Evolutionary conservation across 2,888 invertebrate species (phyloP), one percentile per base, ranked within the genome.

Genomic region (Chesias legatella): DNA sequence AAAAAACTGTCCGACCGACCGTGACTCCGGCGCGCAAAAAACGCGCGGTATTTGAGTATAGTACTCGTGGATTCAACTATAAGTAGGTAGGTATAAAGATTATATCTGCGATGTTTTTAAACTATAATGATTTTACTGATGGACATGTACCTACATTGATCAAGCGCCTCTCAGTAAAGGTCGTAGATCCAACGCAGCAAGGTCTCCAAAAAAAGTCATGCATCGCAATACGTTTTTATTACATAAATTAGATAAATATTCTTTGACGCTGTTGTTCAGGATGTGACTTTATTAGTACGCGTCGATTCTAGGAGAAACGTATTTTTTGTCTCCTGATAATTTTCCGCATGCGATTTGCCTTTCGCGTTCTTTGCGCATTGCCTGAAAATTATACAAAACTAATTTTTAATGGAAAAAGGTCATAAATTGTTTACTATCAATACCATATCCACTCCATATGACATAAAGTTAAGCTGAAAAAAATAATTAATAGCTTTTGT

Each of bases 261-360:
- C 13, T 17, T 17, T 17, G 2, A 17, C 5, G 13, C 13, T 17
- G 13, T 17, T 39, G 25, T 30, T 35, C 34, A 38, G 22, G 28
- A 34, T 26, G 8, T 33, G 21, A 10, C 13, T 40, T 51, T 10
- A 38, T 51, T 40, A 68, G 33, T 46, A 92, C 48, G 91, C 90
- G 63, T 92, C 92, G 1, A 88, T 62, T 58, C 75, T 75, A 2
- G 92, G 92, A 2, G 83, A 64, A 1, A 89, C 88, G 62, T 88
- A 92, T 32, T 76, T 73, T 1, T 91, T 83, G 28, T 90, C 88
- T 8, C 81, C 88, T 3, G 67, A 84, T 33, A 90, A 79, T 63
- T 91, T 91, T 6, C 93, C 93, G 5, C 66, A 62, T 3, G 73
- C 67, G 45, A 90, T 90, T 66, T 94, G 93, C 29, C 90, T 85